Evolutionary conservation across 2,113 vertebrate genomes (phyloP).

Genomic region (Acrocephalus arundinaceus): DNA sequence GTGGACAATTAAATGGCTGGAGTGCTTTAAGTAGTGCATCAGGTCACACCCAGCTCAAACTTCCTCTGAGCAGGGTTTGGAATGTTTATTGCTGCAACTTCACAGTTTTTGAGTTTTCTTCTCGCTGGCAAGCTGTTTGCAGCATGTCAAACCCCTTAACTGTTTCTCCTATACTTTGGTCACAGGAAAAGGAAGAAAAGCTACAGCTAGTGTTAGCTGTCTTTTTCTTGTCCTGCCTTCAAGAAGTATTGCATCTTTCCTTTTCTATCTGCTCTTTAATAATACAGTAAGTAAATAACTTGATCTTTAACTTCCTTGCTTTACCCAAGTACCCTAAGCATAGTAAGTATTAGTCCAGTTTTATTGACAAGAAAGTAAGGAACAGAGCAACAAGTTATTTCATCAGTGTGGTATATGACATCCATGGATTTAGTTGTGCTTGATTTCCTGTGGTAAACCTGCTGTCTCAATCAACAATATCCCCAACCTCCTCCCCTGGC

Average conservation of each 20-base stretch:
- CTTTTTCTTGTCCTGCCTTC: not conserved
- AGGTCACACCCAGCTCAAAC: not conserved
- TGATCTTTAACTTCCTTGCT: not conserved
- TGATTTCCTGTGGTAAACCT: not conserved
- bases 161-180: not conserved
- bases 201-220: not conserved
- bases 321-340: not conserved
- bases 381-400: not conserved
- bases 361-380: not conserved
- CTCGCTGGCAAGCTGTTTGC: not conserved
- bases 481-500: not conserved
- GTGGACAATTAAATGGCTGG: not conserved
- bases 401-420: not conserved
- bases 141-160: not conserved
- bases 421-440: not conserved
- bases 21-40: not conserved
- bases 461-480: not conserved
- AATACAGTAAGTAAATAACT: not conserved
- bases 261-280: not conserved
- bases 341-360: not conserved
- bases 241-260: not conserved
- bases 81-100: rapidly evolving
- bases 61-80: not conserved
- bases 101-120: not conserved
- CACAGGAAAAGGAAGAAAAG: not conserved